Percentiles rank a stretch among this genome's conserved stretches.
Conservation (phyloP, 2,888 invertebrate species). For the Agrilus biguttatus region DNA sequence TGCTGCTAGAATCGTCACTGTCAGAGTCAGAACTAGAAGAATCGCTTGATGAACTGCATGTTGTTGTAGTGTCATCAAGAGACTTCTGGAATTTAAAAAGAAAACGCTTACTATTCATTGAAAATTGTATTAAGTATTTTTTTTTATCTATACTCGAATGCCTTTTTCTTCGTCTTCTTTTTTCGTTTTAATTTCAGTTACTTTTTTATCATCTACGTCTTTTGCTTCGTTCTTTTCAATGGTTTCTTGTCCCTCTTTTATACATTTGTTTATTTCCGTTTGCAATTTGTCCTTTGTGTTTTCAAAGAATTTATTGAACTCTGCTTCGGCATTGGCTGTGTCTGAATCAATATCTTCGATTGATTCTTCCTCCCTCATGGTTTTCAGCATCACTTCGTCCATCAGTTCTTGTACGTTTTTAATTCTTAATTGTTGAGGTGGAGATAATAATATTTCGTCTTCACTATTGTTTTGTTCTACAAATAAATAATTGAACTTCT, state of each 20-base stretch:
- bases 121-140: too few relatives aligned
- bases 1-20: slow-evolving; percentile 37
- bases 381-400: slow-evolving; percentile 34
- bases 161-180: slow-evolving; percentile 11
- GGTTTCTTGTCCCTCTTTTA: slow-evolving; percentile 13
- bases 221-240: slow-evolving; percentile 24
- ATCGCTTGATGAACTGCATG: slow-evolving; percentile 40
- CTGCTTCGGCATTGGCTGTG: slow-evolving; percentile 10
- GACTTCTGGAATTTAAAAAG: slow-evolving; percentile 12
- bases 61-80: slow-evolving; percentile 24
- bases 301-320: slow-evolving; percentile 10
- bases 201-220: slow-evolving; percentile 30
- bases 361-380: slow-evolving; percentile 24
- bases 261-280: slow-evolving; percentile 2
- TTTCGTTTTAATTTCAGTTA: slow-evolving; percentile 30
- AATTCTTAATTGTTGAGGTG: slow-evolving; percentile 6
- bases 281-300: slow-evolving; percentile 1
- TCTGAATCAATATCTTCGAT: slow-evolving; percentile 20
- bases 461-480: slow-evolving; percentile 10
- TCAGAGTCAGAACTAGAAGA: slow-evolving; percentile 35
- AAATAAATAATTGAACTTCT: slow-evolving; percentile 14
- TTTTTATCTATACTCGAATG: too few relatives aligned
- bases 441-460: slow-evolving; percentile 1
- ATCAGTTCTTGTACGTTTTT: slow-evolving; percentile 30
- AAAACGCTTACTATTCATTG: background rate